phyloP scores from a whole-genome alignment of 2,113 vertebrate genomes.

The Indri indri region DNA sequence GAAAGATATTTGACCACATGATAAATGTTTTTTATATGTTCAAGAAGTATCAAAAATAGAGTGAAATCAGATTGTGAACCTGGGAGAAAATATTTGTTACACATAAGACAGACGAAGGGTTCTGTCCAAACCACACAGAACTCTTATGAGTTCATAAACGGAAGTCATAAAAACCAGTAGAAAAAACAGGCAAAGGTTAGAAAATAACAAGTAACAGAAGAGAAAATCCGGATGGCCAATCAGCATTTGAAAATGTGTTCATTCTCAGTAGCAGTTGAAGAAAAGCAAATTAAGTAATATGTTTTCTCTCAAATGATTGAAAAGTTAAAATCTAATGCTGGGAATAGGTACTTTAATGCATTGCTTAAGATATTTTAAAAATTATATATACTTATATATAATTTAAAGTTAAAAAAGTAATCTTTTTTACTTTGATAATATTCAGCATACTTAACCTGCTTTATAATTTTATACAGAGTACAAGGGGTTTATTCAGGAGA shows the following conservation, averaged over 20 bases:
- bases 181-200: background rate
- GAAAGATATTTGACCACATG: background rate
- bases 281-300: background rate
- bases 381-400: background rate
- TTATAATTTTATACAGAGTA: background rate
- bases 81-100: background rate
- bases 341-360: background rate
- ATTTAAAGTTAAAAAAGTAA: background rate
- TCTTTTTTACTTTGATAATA: background rate
- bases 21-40: slow-evolving; percentile 12
- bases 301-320: background rate
- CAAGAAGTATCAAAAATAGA: background rate
- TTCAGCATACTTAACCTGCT: background rate
- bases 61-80: background rate
- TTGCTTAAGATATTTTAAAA: background rate
- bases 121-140: background rate
- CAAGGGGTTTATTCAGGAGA: background rate
- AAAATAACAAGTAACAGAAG: background rate
- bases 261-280: background rate
- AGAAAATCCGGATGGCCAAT: background rate
- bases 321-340: background rate
- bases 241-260: background rate
- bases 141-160: background rate
- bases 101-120: background rate
- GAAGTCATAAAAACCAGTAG: background rate